Conservation (phyloP, 2,888 invertebrate species). For the Odontomyia ornata region DNA sequence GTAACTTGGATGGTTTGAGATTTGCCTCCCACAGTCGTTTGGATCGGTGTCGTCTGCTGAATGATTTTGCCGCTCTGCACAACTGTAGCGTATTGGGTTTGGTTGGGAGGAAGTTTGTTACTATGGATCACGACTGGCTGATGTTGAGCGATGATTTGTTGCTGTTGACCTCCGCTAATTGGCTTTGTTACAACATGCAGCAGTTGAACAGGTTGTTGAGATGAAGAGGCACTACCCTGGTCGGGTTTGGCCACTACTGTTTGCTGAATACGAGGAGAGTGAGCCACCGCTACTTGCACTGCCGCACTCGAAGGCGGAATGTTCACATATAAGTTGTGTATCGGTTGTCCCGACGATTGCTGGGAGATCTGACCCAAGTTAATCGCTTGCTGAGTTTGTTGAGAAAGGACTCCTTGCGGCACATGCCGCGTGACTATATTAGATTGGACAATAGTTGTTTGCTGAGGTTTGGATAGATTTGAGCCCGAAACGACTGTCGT, state of each 20-base stretch:
- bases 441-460: constrained; percentile 40
- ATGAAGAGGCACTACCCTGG: constrained; percentile 38
- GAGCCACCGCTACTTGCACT: constrained; percentile 43
- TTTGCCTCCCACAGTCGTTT: constrained; percentile 54
- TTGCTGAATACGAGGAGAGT: constrained; percentile 56
- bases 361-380: constrained; percentile 46
- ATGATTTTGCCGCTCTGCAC: constrained; percentile 46
- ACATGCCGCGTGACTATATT: constrained; percentile 44
- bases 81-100: constrained; percentile 45
- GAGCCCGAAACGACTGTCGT: constrained; percentile 35
- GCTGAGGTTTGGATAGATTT: constrained; percentile 44
- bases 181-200: constrained; percentile 47
- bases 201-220: constrained; percentile 39
- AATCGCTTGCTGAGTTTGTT: constrained; percentile 47
- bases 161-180: constrained; percentile 48
- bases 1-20: constrained; percentile 65
- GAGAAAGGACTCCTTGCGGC: constrained; percentile 28
- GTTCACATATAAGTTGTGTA: constrained; percentile 57
- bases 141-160: constrained; percentile 49
- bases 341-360: constrained; percentile 54
- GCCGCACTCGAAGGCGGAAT: constrained; percentile 59
- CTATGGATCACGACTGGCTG: constrained; percentile 44
- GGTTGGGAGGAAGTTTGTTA: constrained; percentile 48
- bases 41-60: constrained; percentile 43
- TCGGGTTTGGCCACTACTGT: constrained; percentile 45